A percentile compares a stretch with the other conserved stretches of the same genome.
Conservation (phyloP, 2,113 vertebrate genomes). For the Corythoichthys haematopterus region DNA sequence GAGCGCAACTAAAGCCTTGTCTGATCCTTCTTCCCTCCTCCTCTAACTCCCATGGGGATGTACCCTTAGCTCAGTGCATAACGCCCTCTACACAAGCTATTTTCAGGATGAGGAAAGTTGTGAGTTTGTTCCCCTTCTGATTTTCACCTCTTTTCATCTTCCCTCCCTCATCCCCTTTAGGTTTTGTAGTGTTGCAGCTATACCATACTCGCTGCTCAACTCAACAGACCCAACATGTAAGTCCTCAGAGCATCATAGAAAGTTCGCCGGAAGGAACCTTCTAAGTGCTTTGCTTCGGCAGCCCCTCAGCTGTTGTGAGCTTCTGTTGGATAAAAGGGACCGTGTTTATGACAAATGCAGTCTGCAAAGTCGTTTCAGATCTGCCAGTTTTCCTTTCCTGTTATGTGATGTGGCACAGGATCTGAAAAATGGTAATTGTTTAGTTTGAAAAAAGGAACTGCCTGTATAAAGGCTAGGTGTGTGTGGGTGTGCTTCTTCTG, state of each 20-base stretch:
- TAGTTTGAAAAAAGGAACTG: not conserved
- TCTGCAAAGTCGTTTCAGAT: slow-evolving; percentile 6
- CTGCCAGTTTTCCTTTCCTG: not conserved
- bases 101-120: slow-evolving; percentile 48
- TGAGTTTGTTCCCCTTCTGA: slow-evolving; percentile 47
- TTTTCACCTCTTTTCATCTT: slow-evolving; percentile 54
- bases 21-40: slow-evolving; percentile 35
- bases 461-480: not conserved
- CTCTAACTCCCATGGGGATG: slow-evolving; percentile 29
- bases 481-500: slow-evolving; percentile 40
- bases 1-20: slow-evolving; percentile 26
- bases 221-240: slow-evolving; percentile 45
- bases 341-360: slow-evolving; percentile 23
- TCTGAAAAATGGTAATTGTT: not conserved
- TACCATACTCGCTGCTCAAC: slow-evolving; percentile 45
- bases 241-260: slow-evolving; percentile 46
- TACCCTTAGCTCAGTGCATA: slow-evolving; percentile 52
- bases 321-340: slow-evolving; percentile 42
- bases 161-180: slow-evolving; percentile 36
- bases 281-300: slow-evolving; percentile 15
- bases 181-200: slow-evolving; percentile 43
- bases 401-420: not conserved
- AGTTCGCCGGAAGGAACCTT: slow-evolving; percentile 40
- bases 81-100: slow-evolving; percentile 48
- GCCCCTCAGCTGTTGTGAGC: slow-evolving; percentile 22